Evolutionary conservation across 92 coral and sea anemone genomes (phyloP), one percentile per base, ranked within the genome.

Genomic region (Epizoanthus ramosus): DNA sequence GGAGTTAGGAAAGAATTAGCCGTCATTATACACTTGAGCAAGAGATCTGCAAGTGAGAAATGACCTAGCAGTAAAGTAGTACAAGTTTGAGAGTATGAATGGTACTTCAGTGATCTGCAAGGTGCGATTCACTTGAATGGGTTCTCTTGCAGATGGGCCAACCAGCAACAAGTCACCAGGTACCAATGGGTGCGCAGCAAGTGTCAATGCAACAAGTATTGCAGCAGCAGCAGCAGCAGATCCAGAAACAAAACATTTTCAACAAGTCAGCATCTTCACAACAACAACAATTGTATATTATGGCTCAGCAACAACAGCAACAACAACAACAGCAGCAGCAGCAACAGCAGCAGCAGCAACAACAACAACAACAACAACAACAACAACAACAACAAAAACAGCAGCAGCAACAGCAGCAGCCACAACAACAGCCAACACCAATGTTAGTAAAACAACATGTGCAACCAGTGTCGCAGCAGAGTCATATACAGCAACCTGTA

Each of bases 321-420:
- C 70, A 77, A 3, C 81, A 74, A 18, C 67, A 2, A 23, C 80
- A 75, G 28, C 53, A 45, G 0, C 54, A 50, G 57, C 80, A 75
- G n/a, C 79, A 73, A 17, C 80, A 74, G 12, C 79, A 45, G 8
- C 35, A 45, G 2, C 71, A 77, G 6, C 82, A 75, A 8, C 63
- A 74, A 16, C 79, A 74, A 6, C 79, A 73, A 23, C 80, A 74
- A 57, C 80, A 75, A 31, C 80, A 75, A 19, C 80, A 75, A 28
- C 53, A 47, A 1, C 80, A 75, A 10, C 79, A 73, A 7, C 80
- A 74, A 33, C 79, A 47, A 23, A 18, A 47, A 58, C 80, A 75
- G n/a, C 79, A 73, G 17, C 80, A 74, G 19, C 79, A 19, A 23
- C 35, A 47, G 4, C 71, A 77, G 13, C 82, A 57, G 15, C 63